Percentiles rank a stretch among this genome's conserved stretches.
These are phyloP conservation scores for Didymodactylos carnosus DNA, from an alignment of 2,888 invertebrate species.

Conservation along the genomic window DNA sequence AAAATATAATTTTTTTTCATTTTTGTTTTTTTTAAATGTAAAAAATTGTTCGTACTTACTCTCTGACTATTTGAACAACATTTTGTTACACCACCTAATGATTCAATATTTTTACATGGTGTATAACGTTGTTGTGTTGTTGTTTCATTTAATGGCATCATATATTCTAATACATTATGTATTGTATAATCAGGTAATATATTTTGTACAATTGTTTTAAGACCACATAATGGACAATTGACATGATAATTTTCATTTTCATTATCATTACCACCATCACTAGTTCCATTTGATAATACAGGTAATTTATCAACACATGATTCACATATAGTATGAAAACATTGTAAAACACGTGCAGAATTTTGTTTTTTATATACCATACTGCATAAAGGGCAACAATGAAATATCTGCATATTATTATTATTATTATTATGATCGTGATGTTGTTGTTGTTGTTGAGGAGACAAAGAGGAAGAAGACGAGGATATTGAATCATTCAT, in stretches of 20 bases:
- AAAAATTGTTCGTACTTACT: constrained; percentile 46
- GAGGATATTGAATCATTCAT: background rate
- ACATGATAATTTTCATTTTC: background rate
- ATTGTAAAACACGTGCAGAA: constrained; percentile 22
- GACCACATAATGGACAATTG: background rate
- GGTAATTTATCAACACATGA: constrained; percentile 51
- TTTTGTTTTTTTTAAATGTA: no score
- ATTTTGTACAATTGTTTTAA: background rate
- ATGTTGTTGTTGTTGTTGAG: background rate
- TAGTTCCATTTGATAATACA: no score
- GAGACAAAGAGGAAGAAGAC: background rate
- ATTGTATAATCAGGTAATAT: background rate
- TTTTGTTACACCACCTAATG: constrained; percentile 61
- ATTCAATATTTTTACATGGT: background rate
- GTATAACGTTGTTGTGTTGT: background rate
- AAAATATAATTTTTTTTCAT: no score
- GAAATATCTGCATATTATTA: no score
- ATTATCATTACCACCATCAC: no score
- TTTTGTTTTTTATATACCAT: background rate
- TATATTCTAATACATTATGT: background rate
- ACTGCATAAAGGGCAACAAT: background rate
- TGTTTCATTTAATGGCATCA: background rate
- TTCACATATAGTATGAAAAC: constrained; percentile 57
- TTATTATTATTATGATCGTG: background rate
- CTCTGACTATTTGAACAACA: constrained; percentile 93